phyloP scores from a whole-genome alignment of 2,888 invertebrate species.

The Yponomeuta malinellus region DNA sequence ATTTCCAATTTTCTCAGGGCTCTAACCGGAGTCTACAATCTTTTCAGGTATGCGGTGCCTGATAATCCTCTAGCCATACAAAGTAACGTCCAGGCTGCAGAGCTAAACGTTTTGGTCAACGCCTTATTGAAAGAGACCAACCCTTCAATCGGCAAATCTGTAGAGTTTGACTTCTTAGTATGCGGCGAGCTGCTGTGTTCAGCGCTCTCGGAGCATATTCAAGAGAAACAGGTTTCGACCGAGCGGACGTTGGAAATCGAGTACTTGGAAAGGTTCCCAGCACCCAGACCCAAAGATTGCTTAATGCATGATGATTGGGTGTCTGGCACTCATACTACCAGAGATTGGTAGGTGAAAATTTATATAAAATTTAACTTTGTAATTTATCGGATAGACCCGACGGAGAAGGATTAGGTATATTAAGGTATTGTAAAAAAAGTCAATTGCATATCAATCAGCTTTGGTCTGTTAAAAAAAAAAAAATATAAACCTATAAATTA shows the following conservation, averaged over 20 bases:
- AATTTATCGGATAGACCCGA: too few relatives aligned
- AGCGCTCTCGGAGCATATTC: slow-evolving; percentile 83
- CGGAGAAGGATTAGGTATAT: too few relatives aligned
- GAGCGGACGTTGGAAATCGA: slow-evolving; percentile 93
- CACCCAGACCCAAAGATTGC: slow-evolving; percentile 94
- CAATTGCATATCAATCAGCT: too few relatives aligned
- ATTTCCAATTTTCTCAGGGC: too few relatives aligned
- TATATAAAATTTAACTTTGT: too few relatives aligned
- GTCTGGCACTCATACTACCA: slow-evolving; percentile 84
- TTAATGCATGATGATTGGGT: slow-evolving; percentile 99
- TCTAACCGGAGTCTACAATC: slow-evolving; percentile 11
- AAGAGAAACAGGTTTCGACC: slow-evolving; percentile 83
- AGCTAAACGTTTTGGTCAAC: slow-evolving; percentile 87
- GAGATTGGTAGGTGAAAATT: slow-evolving; percentile 75
- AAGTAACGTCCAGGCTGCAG: slow-evolving; percentile 78
- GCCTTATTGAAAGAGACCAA: slow-evolving; percentile 80
- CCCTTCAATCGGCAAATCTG: slow-evolving; percentile 45
- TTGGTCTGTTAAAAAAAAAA: too few relatives aligned
- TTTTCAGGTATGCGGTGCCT: slow-evolving; percentile 87
- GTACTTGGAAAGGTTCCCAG: slow-evolving; percentile 92
- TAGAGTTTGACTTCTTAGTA: slow-evolving; percentile 92
- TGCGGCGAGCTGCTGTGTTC: slow-evolving; percentile 87
- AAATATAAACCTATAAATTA: too few relatives aligned
- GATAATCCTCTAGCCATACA: slow-evolving; percentile 90
- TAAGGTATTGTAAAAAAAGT: too few relatives aligned